These are phyloP conservation scores for Drosophila pegasa DNA, from an alignment of 2,888 invertebrate species.

Conservation along the genomic window DNA sequence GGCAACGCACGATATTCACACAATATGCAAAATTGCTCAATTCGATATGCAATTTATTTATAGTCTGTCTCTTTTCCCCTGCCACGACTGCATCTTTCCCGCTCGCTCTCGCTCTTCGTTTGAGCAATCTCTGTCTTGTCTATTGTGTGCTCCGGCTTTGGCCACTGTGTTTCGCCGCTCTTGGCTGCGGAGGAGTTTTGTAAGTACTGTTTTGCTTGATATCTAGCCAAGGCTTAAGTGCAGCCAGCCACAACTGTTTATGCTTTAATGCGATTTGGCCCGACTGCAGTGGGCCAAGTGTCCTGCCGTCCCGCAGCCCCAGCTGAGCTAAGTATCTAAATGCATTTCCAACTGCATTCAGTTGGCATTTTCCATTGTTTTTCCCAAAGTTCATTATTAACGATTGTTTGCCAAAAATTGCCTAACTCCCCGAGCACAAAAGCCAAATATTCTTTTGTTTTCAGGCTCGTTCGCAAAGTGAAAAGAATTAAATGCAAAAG, in stretches of 20 bases:
- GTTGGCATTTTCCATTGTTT: neutral
- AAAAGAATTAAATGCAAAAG: neutral
- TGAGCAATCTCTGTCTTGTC: conserved; percentile 5
- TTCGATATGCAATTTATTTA: conserved; percentile 80
- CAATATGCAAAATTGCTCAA: conserved; percentile 73
- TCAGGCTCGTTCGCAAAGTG: neutral
- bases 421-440: conserved; percentile 10
- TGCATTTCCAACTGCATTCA: conserved; percentile 9
- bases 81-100: neutral
- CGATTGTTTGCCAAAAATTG: neutral
- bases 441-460: conserved; percentile 6
- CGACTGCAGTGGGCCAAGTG: conserved; percentile 18
- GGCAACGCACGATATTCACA: conserved; percentile 68
- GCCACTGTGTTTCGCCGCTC: conserved; percentile 31
- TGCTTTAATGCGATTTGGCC: conserved; percentile 69
- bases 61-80: conserved; percentile 22
- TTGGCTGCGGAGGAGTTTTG: conserved; percentile 49
- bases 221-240: conserved; percentile 71
- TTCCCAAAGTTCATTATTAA: neutral
- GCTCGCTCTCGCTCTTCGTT: neutral
- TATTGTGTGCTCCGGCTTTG: conserved; percentile 31
- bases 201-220: conserved; percentile 75
- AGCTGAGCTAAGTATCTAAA: conserved; percentile 15
- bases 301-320: conserved; percentile 36
- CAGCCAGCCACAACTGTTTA: conserved; percentile 57